Base-by-base conservation (phyloP, 37 sponge, comb jelly and placozoan species). In the Petrosia ficiformis region DNA sequence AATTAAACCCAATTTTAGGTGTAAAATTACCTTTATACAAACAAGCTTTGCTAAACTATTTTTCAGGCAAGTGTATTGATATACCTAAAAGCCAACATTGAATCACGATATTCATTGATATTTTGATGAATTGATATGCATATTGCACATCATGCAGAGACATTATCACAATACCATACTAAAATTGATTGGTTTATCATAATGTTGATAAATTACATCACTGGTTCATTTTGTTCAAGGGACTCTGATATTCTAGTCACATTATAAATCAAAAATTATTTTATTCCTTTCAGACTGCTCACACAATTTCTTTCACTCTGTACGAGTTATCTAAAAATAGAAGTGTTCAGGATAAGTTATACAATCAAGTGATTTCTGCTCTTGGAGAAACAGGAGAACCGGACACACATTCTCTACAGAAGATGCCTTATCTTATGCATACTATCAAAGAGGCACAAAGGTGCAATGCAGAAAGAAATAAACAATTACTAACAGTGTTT, bases 341-440 rank as follows among this genome's bases (percentile, higher is more conserved):
- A 42, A 44, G 41, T 26, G 71, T 70, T 26, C 71, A 70, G 42
- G 71, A 70, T 8, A 70, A 70, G 43, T 14, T 40, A 42, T 36
- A 36, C 24, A 1, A 39, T 24, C 43, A 70, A 4, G 43, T 70
- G 29, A 36, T 40, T 2, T 70, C 71, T 41, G 71, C 41, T 1
- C 29, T 70, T 30, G 71, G 71, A 25, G 71, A 70, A 25, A n/a
- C 22, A 29, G 71, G 11, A 39, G 71, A 70, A 2, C 37, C 71
- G 38, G 71, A 70, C 41, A 44, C 10, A 2, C 44, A 70, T 3
- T 14, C 42, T 25, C 29, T 70, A 2, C 71, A 70, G 71, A 70
- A 70, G 43, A 70, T 70, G 71, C 71, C 71, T 42, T 39, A 70
- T 44, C 71, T 70, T 22, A 40, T 21, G 1, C 40, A 70, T 42